phyloP scores from a whole-genome alignment of 2,888 invertebrate species.

The Aradus depressus region DNA sequence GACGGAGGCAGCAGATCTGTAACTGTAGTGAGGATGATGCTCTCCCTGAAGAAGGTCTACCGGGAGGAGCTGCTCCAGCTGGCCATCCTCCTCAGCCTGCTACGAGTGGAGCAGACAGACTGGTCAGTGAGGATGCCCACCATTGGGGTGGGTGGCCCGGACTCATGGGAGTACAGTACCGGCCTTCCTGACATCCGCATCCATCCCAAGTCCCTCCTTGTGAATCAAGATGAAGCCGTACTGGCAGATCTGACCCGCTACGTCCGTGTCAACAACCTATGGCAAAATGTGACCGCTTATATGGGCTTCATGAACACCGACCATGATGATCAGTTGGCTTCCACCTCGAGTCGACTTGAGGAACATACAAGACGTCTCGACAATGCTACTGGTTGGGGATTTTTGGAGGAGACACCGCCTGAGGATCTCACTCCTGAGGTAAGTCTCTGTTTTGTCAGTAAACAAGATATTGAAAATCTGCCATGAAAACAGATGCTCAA shows the following conservation, averaged over 20 bases:
- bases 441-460: no score
- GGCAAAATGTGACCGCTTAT: conserved; percentile 49
- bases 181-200: conserved; percentile 34
- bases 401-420: not conserved
- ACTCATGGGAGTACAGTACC: conserved; percentile 8
- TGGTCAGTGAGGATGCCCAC: conserved; percentile 43
- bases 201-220: conserved; percentile 58
- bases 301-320: conserved; percentile 33
- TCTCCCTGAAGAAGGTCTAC: conserved; percentile 70
- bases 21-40: no score
- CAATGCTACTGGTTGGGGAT: conserved; percentile 2
- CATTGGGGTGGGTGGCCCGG: conserved; percentile 35
- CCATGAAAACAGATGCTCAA: no score
- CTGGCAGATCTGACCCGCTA: conserved; percentile 61
- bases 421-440: conserved; percentile 39
- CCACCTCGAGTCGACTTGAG: conserved; percentile 21
- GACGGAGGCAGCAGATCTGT: not conserved
- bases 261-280: conserved; percentile 41
- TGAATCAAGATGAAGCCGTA: conserved; percentile 54
- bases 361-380: not conserved
- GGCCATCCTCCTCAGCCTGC: conserved; percentile 65
- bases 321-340: conserved; percentile 14
- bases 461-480: no score
- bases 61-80: conserved; percentile 71
- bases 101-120: conserved; percentile 45